Evolutionary conservation across 2,113 vertebrate species (phyloP).

Genomic region (Bungarus multicinctus): DNA sequence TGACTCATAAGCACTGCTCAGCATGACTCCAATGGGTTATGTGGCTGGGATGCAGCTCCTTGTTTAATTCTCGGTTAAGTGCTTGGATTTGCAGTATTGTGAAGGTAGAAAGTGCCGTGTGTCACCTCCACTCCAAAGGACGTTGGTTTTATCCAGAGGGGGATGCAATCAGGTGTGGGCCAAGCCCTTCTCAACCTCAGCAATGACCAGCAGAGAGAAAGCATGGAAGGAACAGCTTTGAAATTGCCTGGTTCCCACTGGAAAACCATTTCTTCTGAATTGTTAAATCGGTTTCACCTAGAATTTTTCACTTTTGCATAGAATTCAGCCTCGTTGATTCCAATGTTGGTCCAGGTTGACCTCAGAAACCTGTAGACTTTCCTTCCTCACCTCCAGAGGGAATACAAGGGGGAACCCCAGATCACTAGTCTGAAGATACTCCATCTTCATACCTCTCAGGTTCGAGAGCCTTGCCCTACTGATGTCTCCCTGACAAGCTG

Average conservation of each 20-base stretch:
- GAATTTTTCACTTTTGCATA: too few species aligned
- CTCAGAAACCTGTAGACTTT: too few species aligned
- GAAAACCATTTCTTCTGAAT: neutral
- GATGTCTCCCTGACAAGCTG: neutral
- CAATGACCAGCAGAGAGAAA: neutral
- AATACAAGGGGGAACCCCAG: too few species aligned
- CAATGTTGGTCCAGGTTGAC: too few species aligned
- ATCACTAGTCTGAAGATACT: too few species aligned
- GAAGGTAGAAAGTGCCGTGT: constrained; percentile 3
- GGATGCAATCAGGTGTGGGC: neutral
- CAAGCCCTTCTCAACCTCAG: neutral
- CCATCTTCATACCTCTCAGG: too few species aligned
- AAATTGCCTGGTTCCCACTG: neutral
- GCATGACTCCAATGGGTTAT: constrained; percentile 48
- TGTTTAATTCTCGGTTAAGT: constrained; percentile 52
- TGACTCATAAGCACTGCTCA: constrained; percentile 65
- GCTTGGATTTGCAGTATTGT: constrained; percentile 43
- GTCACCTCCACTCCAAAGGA: neutral
- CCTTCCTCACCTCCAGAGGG: too few species aligned
- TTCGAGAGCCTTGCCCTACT: too few species aligned
- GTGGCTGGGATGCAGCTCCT: constrained; percentile 29
- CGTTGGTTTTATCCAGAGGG: neutral
- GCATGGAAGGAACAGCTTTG: neutral
- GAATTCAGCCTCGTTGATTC: neutral
- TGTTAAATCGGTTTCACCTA: too few species aligned